Percentiles rank a stretch among this genome's conserved stretches.
Conservation (phyloP, 2,797 vertebrate genomes). For the Propithecus perrieri region DNA sequence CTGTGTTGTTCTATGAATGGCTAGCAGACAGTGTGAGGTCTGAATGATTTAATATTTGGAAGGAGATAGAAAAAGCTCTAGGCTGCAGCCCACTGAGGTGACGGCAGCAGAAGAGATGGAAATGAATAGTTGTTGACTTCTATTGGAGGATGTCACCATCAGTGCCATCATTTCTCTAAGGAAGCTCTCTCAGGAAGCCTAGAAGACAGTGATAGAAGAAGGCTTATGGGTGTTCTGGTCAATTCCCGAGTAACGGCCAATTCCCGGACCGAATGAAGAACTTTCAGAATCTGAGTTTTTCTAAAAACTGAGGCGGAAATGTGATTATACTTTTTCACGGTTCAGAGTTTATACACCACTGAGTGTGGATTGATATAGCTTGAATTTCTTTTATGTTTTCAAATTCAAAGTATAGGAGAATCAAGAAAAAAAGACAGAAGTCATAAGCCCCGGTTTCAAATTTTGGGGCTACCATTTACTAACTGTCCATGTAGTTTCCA, state of each 20-base stretch:
- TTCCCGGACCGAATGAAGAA: neutral
- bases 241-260: neutral
- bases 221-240: neutral
- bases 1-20: neutral
- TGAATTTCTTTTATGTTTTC: slow-evolving; percentile 23
- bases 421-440: neutral
- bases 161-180: neutral
- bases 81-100: neutral
- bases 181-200: neutral
- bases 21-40: neutral
- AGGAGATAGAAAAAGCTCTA: neutral
- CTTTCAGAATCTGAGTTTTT: neutral
- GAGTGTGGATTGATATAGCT: neutral
- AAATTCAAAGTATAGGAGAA: neutral
- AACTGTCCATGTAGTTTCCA: neutral
- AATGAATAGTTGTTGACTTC: neutral
- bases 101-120: neutral
- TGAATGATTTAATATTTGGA: neutral
- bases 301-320: neutral
- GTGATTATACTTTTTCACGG: neutral
- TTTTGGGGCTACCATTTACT: neutral
- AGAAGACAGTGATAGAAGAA: neutral
- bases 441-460: neutral
- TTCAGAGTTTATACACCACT: neutral
- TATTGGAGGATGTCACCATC: neutral